Percentiles rank a stretch among this genome's conserved stretches.
Evolutionary conservation across 1,140 invertebrate species (phyloP).

Genomic region (Andrena cerasifolii): DNA sequence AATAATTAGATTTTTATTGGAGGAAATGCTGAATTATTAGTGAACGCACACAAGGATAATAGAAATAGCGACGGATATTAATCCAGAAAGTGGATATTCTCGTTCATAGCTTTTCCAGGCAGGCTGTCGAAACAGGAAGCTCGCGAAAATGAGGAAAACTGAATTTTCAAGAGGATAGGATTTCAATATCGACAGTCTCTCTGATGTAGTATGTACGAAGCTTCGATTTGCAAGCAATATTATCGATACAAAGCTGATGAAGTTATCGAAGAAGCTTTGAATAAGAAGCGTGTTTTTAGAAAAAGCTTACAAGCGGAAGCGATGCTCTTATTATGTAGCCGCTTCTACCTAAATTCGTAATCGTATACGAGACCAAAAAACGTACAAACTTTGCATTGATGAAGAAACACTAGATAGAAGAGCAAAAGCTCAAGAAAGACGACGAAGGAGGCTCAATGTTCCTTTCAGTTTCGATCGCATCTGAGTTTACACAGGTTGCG

Average conservation of each 20-base stretch:
- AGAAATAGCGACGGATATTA: slow-evolving; percentile 60
- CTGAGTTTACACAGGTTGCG: neutral
- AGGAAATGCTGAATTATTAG: slow-evolving; percentile 45
- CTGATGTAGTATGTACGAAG: neutral
- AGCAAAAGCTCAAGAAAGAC: slow-evolving; percentile 27
- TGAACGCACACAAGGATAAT: slow-evolving; percentile 67
- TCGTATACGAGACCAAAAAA: slow-evolving; percentile 29
- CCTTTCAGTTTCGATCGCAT: slow-evolving; percentile 27
- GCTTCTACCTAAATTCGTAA: slow-evolving; percentile 66
- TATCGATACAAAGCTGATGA: slow-evolving; percentile 6
- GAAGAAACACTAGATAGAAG: slow-evolving; percentile 12
- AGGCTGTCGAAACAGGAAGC: neutral
- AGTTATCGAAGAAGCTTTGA: neutral
- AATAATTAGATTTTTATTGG: neutral
- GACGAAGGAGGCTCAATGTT: slow-evolving; percentile 28
- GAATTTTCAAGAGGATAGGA: neutral
- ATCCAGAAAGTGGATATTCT: slow-evolving; percentile 18
- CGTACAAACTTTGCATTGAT: slow-evolving; percentile 31
- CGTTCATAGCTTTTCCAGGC: neutral
- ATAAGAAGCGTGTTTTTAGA: slow-evolving; percentile 24
- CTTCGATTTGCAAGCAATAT: slow-evolving; percentile 4
- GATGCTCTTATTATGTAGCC: slow-evolving; percentile 67
- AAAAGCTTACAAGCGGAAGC: slow-evolving; percentile 72
- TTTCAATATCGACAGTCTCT: neutral
- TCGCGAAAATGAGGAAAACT: neutral